A percentile compares a stretch with the other conserved stretches of the same genome.
Evolutionary conservation across 2,113 vertebrate genomes (phyloP).

Genomic region (Brachirus orientalis): DNA sequence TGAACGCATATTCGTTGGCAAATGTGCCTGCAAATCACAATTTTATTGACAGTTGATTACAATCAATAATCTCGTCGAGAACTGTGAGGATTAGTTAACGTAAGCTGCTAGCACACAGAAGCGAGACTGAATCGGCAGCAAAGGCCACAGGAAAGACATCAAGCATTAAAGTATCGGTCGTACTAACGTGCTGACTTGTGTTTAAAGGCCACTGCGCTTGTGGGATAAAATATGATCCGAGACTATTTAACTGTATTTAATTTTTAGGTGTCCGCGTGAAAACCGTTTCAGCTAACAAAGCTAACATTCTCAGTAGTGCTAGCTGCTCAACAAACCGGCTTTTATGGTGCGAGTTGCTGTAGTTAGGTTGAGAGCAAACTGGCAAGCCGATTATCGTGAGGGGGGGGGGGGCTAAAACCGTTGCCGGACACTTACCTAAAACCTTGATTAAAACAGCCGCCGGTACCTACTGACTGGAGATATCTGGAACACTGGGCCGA

Average conservation of each 20-base stretch:
- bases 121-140: background rate
- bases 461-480: slow-evolving; percentile 39
- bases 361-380: slow-evolving; percentile 15
- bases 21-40: background rate
- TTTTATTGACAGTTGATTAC: background rate
- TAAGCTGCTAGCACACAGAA: background rate
- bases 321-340: slow-evolving; percentile 47
- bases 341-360: slow-evolving; percentile 14
- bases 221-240: too few relatives aligned
- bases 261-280: background rate
- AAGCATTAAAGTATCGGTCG: too few relatives aligned
- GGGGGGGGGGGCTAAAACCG: too few relatives aligned
- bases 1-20: too few relatives aligned
- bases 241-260: too few relatives aligned
- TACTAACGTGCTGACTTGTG: background rate
- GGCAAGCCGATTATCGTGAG: background rate
- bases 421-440: slow-evolving; percentile 62
- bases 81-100: background rate
- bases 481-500: slow-evolving; percentile 60
- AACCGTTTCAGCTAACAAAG: slow-evolving; percentile 14
- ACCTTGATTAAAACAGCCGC: slow-evolving; percentile 24
- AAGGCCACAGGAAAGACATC: background rate
- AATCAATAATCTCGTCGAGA: background rate
- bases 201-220: too few relatives aligned
- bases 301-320: slow-evolving; percentile 8